Conservation (phyloP, 2,888 invertebrate genomes). For the Scrobipalpa costella region DNA sequence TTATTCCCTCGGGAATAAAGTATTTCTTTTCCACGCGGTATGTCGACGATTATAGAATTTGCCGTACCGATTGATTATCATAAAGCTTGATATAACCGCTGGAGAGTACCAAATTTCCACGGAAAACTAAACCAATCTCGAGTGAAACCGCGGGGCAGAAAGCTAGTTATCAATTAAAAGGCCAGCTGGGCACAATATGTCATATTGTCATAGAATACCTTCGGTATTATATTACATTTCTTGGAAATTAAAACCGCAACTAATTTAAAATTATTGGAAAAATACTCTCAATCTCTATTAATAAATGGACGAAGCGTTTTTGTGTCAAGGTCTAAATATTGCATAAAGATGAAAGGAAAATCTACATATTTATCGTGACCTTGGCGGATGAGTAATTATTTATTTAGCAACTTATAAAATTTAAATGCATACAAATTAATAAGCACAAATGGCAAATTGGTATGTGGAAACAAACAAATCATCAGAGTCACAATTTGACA, state of each 20-base stretch:
- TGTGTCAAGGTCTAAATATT: conserved; percentile 66
- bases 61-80: no score
- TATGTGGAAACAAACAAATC: not conserved
- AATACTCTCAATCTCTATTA: conserved; percentile 56
- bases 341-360: conserved; percentile 71
- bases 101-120: no score
- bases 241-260: not conserved
- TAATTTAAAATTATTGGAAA: conserved; percentile 28
- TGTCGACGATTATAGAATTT: no score
- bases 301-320: conserved; percentile 67
- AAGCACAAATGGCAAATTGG: not conserved
- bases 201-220: no score
- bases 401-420: conserved; percentile 60
- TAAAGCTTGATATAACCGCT: no score
- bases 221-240: not conserved
- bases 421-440: conserved; percentile 43
- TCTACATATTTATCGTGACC: conserved; percentile 65
- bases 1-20: no score
- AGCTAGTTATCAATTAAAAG: no score
- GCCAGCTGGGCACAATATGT: not conserved
- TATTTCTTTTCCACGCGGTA: no score
- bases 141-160: no score
- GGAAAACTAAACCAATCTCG: no score
- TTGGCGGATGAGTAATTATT: conserved; percentile 54
- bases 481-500: not conserved